Evolutionary conservation across 2,113 vertebrate species (phyloP).

Genomic region (Campylorhamphus procurvoides): DNA sequence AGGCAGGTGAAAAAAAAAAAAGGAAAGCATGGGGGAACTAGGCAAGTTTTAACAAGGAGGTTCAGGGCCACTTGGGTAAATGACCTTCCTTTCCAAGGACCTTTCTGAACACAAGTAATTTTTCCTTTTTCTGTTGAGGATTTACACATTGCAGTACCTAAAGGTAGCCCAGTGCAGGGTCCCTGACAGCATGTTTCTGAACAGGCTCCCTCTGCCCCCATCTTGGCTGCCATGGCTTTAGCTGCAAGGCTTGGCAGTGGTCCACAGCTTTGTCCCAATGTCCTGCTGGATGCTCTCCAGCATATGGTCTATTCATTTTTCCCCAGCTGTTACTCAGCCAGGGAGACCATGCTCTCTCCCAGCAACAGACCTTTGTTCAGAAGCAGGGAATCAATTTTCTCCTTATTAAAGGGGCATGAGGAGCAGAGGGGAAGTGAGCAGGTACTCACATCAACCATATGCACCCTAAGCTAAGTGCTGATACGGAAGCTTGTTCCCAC

Average conservation of each 20-base stretch:
- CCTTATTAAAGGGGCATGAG: background rate
- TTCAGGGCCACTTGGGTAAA: background rate
- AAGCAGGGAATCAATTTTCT: constrained; percentile 10
- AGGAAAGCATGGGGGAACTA: background rate
- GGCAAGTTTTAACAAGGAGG: background rate
- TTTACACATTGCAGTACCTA: background rate
- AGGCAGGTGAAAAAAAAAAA: background rate
- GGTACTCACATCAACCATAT: background rate
- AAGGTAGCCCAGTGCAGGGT: background rate
- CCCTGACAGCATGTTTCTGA: background rate
- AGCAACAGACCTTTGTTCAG: background rate
- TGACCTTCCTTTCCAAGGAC: background rate
- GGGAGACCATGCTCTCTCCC: background rate
- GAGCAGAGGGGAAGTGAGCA: background rate
- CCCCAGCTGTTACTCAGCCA: constrained; percentile 42
- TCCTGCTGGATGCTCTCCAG: background rate
- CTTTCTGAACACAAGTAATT: background rate
- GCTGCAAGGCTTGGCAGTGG: constrained; percentile 8
- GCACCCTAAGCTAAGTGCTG: background rate
- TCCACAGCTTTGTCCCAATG: constrained; percentile 12
- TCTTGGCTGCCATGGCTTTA: background rate
- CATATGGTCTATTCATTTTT: constrained; percentile 41
- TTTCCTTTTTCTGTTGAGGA: background rate
- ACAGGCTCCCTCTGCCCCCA: background rate
- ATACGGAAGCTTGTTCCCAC: background rate